Evolutionary conservation across 2,113 vertebrate species (phyloP).

Genomic region (Acrocephalus arundinaceus): DNA sequence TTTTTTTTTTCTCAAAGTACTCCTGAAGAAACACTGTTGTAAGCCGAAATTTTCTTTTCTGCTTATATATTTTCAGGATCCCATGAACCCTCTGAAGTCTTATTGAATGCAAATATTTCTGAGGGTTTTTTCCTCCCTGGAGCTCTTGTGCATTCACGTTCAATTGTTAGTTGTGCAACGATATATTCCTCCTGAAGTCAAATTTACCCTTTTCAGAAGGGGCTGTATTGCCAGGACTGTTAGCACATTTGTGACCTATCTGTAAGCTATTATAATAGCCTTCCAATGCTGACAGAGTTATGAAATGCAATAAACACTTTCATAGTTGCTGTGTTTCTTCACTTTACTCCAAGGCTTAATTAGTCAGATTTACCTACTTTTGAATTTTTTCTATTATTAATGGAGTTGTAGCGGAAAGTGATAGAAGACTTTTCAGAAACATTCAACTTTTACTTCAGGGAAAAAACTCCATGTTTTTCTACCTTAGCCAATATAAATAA

Average conservation of each 20-base stretch:
- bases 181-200: background rate
- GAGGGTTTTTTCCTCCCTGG: background rate
- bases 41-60: background rate
- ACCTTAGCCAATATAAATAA: background rate
- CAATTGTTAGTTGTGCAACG: rapidly evolving
- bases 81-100: background rate
- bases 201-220: background rate
- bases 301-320: background rate
- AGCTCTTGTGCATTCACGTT: background rate
- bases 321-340: background rate
- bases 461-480: rapidly evolving
- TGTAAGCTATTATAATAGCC: background rate
- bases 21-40: background rate
- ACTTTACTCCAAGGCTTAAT: background rate
- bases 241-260: background rate
- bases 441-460: background rate
- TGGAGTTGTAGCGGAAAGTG: background rate
- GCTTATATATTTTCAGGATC: background rate
- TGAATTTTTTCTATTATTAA: background rate
- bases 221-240: background rate
- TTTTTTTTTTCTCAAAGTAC: background rate
- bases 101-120: background rate
- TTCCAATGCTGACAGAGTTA: background rate
- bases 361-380: background rate
- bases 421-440: background rate